phyloP scores from a whole-genome alignment of 2,888 invertebrate species.

The Andrena hattorfiana region DNA sequence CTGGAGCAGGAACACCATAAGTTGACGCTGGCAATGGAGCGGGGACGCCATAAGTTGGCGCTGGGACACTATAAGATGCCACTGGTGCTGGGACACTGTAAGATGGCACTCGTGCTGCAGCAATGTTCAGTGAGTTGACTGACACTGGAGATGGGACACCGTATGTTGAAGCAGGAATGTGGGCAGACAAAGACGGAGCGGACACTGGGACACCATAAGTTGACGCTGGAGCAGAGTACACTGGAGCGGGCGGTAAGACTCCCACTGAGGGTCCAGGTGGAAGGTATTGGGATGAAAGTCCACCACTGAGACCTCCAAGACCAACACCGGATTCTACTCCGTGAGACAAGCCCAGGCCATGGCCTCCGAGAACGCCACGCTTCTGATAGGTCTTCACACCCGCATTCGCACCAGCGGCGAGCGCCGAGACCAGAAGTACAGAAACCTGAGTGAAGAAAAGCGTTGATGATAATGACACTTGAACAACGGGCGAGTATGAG shows the following conservation, averaged over 20 bases:
- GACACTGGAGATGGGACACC: background rate
- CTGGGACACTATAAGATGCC: constrained; percentile 15
- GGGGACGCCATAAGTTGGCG: background rate
- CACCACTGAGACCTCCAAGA: background rate
- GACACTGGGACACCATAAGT: background rate
- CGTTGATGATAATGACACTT: background rate
- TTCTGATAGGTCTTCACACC: constrained; percentile 61
- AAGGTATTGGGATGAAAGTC: background rate
- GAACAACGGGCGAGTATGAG: background rate
- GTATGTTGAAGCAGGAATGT: background rate
- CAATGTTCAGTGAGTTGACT: background rate
- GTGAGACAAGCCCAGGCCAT: background rate
- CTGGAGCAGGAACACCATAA: constrained; percentile 2
- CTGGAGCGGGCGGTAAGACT: background rate
- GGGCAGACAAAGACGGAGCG: background rate
- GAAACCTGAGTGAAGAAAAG: constrained; percentile 59
- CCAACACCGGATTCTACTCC: constrained; percentile 5
- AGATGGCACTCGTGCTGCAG: background rate
- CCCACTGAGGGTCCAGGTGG: constrained; percentile 12
- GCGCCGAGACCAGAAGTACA: constrained; percentile 58
- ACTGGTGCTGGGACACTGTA: background rate
- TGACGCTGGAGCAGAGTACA: background rate
- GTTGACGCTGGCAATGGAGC: background rate
- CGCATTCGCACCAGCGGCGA: constrained; percentile 40
- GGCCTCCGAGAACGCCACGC: constrained; percentile 54